phyloP scores from a whole-genome alignment of 2,113 vertebrate genomes.

The Erpornis zantholeuca region DNA sequence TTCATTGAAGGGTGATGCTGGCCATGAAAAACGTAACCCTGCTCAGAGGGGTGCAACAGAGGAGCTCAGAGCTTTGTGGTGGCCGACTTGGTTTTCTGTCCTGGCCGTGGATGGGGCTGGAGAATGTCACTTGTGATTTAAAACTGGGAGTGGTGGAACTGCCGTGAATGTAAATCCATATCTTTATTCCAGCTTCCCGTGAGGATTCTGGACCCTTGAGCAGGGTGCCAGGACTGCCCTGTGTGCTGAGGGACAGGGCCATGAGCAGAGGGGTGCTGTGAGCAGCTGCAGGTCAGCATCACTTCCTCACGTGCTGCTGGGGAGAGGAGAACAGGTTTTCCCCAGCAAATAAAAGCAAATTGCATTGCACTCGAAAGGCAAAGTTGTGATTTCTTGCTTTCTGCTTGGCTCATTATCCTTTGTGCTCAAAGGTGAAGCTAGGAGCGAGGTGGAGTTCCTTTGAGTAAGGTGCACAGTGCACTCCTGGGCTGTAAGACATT shows the following conservation, averaged over 20 bases:
- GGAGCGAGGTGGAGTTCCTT: not conserved
- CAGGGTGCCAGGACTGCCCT: too few relatives aligned
- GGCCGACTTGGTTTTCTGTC: not conserved
- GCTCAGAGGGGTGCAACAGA: not conserved
- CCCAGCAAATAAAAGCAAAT: not conserved
- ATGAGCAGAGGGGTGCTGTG: not conserved
- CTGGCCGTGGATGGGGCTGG: rapidly evolving
- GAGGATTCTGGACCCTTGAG: too few relatives aligned
- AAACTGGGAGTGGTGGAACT: not conserved
- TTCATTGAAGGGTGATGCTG: not conserved
- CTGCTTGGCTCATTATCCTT: not conserved
- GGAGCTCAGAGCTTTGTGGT: not conserved
- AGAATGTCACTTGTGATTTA: not conserved
- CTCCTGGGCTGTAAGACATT: too few relatives aligned
- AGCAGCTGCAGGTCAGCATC: not conserved
- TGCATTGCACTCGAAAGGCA: not conserved
- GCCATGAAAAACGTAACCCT: not conserved
- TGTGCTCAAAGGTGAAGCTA: not conserved
- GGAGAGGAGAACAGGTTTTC: not conserved
- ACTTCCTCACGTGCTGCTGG: not conserved
- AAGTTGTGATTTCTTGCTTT: not conserved
- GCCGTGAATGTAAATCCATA: rapidly evolving
- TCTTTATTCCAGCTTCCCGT: not conserved
- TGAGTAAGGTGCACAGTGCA: not conserved
- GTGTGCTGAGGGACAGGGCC: too few relatives aligned